Percentiles rank a stretch among this genome's conserved stretches.
Evolutionary conservation across 2,113 vertebrate genomes (phyloP).

Genomic region (Dascyllus trimaculatus): DNA sequence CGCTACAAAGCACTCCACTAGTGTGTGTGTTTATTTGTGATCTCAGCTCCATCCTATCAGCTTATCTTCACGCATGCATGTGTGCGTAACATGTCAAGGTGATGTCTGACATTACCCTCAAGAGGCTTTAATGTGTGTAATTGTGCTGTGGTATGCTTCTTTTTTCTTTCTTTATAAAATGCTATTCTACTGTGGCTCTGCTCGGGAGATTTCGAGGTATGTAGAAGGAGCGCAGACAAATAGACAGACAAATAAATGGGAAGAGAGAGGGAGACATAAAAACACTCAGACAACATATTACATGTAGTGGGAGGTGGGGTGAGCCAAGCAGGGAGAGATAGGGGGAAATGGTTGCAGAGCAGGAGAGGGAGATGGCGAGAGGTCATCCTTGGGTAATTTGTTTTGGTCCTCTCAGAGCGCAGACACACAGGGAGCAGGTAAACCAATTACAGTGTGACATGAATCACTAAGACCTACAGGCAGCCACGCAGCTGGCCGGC

Average conservation of each 20-base stretch:
- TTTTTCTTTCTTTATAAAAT: constrained; percentile 25
- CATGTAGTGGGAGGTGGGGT: constrained; percentile 60
- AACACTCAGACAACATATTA: constrained; percentile 62
- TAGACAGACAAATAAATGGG: constrained; percentile 40
- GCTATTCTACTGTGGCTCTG: constrained; percentile 15
- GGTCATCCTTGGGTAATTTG: constrained; percentile 84
- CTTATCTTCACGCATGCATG: constrained; percentile 48
- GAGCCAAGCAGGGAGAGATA: constrained; percentile 50
- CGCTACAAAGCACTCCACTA: constrained; percentile 25
- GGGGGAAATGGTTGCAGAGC: constrained; percentile 56
- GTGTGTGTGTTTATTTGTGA: constrained; percentile 50
- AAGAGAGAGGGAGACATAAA: constrained; percentile 29
- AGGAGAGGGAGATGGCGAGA: constrained; percentile 70
- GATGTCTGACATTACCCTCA: constrained; percentile 42
- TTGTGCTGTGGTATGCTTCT: constrained; percentile 11
- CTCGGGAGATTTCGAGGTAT: constrained; percentile 31
- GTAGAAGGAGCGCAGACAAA: constrained; percentile 9
- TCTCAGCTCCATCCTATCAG: constrained; percentile 55
- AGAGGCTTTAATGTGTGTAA: constrained; percentile 33
- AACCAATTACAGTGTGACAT: constrained; percentile 85
- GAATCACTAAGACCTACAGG: constrained; percentile 81
- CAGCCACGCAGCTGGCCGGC: constrained; percentile 65
- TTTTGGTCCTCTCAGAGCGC: constrained; percentile 81
- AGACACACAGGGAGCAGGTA: constrained; percentile 84
- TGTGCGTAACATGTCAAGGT: constrained; percentile 41